Percentiles rank a stretch among this genome's conserved stretches.
phyloP scores from a whole-genome alignment of 2,888 invertebrate species.

The Drosophila affinis region DNA sequence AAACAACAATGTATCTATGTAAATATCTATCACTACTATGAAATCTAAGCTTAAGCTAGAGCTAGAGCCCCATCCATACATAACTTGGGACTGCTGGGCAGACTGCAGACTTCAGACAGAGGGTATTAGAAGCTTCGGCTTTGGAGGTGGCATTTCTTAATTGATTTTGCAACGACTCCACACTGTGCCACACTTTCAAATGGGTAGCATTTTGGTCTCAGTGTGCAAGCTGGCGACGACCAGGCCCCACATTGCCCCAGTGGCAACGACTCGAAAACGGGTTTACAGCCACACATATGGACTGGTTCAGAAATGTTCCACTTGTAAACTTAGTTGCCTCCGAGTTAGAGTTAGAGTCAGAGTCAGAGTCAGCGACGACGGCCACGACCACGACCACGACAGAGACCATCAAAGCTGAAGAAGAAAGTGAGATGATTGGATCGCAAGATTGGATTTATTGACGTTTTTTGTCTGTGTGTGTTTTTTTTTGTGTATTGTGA shows the following conservation, averaged over 20 bases:
- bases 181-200: slow-evolving; percentile 25
- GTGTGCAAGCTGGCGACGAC: slow-evolving; percentile 12
- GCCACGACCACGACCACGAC: too few relatives aligned
- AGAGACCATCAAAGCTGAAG: slow-evolving; percentile 28
- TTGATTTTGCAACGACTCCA: slow-evolving; percentile 13
- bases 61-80: too few relatives aligned
- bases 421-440: slow-evolving; percentile 41
- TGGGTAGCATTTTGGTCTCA: slow-evolving; percentile 13
- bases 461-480: slow-evolving; percentile 18
- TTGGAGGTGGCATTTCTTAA: not conserved
- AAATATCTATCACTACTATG: too few relatives aligned
- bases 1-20: too few relatives aligned
- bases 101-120: not conserved
- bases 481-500: slow-evolving; percentile 2
- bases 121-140: not conserved
- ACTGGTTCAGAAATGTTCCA: slow-evolving; percentile 53
- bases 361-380: not conserved
- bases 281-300: slow-evolving; percentile 47
- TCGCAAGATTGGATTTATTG: slow-evolving; percentile 42
- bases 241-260: slow-evolving; percentile 36
- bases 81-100: too few relatives aligned
- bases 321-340: slow-evolving; percentile 44
- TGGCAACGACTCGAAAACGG: slow-evolving; percentile 54
- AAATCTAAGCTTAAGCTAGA: too few relatives aligned
- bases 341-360: slow-evolving; percentile 13